A percentile compares a stretch with the other conserved stretches of the same genome.
Conservation (phyloP, 2,797 vertebrate genomes). For the Anniella stebbinsi region DNA sequence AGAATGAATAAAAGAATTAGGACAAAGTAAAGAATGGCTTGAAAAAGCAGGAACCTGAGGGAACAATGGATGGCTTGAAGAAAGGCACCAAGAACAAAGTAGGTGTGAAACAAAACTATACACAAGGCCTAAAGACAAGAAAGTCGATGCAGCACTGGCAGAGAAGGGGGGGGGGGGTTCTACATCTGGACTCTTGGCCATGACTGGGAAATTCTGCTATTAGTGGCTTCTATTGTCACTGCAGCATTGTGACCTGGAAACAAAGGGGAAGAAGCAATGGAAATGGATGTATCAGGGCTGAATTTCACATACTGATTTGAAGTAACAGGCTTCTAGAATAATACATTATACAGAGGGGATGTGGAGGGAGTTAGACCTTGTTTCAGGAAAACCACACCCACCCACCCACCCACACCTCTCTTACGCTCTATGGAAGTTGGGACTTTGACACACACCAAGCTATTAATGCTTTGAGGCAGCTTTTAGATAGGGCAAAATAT, state of each 20-base stretch:
- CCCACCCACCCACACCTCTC: accelerated
- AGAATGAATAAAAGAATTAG: background rate
- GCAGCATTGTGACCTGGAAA: background rate
- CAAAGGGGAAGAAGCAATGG: background rate
- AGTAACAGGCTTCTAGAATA: background rate
- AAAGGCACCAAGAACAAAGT: no score
- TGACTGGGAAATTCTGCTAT: background rate
- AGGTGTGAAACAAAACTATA: no score
- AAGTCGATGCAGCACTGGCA: no score
- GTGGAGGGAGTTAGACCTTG: background rate
- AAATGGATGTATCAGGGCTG: background rate
- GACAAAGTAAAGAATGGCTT: background rate
- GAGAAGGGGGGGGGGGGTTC: no score
- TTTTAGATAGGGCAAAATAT: background rate
- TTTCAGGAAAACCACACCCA: background rate
- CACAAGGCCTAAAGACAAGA: no score
- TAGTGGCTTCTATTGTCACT: background rate
- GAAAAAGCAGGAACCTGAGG: background rate
- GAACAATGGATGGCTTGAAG: no score
- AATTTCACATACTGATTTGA: background rate
- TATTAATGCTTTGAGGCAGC: background rate
- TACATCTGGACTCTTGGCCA: no score
- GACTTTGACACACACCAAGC: background rate
- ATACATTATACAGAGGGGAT: background rate
- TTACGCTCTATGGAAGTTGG: background rate